Evolutionary conservation across 1,140 invertebrate genomes (phyloP).

Genomic region (Mactra quadrangularis): DNA sequence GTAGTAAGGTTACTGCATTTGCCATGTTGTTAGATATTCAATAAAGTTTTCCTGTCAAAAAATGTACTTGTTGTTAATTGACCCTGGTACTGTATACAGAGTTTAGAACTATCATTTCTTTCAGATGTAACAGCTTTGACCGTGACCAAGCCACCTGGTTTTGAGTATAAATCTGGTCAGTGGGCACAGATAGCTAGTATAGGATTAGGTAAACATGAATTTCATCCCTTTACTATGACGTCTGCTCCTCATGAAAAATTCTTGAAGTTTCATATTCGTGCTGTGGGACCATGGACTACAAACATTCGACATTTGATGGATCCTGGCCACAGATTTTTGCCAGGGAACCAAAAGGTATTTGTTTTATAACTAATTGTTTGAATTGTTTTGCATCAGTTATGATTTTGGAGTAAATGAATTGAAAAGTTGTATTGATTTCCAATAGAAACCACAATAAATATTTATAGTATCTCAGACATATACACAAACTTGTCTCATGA

Average conservation of each 20-base stretch:
- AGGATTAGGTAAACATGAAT: constrained; percentile 94
- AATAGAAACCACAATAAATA: no score
- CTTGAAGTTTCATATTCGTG: constrained; percentile 97
- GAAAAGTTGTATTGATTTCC: no score
- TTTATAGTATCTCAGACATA: no score
- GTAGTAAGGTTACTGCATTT: no score
- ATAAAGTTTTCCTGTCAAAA: no score
- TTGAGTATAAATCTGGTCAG: constrained; percentile 95
- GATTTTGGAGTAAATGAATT: no score
- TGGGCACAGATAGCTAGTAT: constrained; percentile 96
- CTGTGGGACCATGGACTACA: constrained; percentile 97
- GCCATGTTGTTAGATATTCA: no score
- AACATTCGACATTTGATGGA: constrained; percentile 98
- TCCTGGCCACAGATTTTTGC: constrained; percentile 95
- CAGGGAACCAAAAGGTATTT: constrained; percentile 88
- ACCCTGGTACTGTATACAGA: no score
- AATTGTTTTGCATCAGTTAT: background rate
- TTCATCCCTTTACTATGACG: constrained; percentile 98
- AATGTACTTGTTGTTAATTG: no score
- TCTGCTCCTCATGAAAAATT: constrained; percentile 99
- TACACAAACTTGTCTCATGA: no score
- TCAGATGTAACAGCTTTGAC: constrained; percentile 86
- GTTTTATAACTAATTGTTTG: background rate
- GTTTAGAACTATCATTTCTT: no score
- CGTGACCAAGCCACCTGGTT: constrained; percentile 92